Evolutionary conservation across 64 coral and sea anemone species (phyloP).

Genomic region (Montipora sp.): DNA sequence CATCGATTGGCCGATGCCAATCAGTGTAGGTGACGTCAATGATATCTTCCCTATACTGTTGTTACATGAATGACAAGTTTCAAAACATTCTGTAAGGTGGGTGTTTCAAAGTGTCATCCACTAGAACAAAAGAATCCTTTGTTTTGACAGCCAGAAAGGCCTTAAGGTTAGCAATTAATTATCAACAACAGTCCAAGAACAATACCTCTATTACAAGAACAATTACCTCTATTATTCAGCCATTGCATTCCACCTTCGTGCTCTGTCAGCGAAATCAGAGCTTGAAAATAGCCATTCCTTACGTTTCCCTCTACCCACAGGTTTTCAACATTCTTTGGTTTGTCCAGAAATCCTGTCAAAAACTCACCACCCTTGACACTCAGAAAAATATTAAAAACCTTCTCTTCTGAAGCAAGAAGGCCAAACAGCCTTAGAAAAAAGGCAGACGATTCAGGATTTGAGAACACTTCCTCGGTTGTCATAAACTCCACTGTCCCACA

Average conservation of each 20-base stretch:
- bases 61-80: too few species aligned
- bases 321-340: neutral
- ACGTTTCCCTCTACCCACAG: conserved; percentile 36
- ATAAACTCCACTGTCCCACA: conserved; percentile 34
- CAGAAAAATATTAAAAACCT: conserved; percentile 7
- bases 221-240: neutral
- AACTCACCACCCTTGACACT: neutral
- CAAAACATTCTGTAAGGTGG: too few species aligned
- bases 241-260: conserved; percentile 29
- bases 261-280: conserved; percentile 35
- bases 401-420: neutral
- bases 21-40: too few species aligned
- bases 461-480: conserved; percentile 8
- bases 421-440: conserved; percentile 42
- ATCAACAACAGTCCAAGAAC: too few species aligned
- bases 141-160: too few species aligned
- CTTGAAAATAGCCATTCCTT: conserved; percentile 40
- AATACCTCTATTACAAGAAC: too few species aligned
- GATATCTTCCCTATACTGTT: too few species aligned
- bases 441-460: conserved; percentile 5
- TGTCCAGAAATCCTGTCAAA: neutral
- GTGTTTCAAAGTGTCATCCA: too few species aligned
- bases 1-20: too few species aligned
- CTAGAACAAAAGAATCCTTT: too few species aligned
- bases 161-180: too few species aligned